Conservation (phyloP, 1,140 invertebrate genomes). For the Metopolophium dirhodum region DNA sequence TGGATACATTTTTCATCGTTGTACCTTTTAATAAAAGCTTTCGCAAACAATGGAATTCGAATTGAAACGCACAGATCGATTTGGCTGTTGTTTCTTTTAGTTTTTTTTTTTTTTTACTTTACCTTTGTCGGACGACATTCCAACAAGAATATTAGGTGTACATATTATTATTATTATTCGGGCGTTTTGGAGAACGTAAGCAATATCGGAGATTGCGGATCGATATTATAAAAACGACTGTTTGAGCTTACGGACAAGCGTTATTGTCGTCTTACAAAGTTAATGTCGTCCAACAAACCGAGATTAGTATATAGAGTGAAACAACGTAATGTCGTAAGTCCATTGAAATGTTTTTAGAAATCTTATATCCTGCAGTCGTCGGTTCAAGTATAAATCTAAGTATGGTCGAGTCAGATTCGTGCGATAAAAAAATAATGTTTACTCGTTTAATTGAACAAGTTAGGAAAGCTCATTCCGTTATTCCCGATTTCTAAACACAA, state of each 20-base stretch:
- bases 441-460: too few relatives aligned
- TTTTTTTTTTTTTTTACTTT: neutral
- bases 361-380: too few relatives aligned
- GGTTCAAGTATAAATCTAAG: too few relatives aligned
- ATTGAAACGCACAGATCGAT: constrained; percentile 47
- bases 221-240: neutral
- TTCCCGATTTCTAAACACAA: too few relatives aligned
- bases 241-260: neutral
- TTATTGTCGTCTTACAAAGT: too few relatives aligned
- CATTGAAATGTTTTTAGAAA: neutral
- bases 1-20: constrained; percentile 43
- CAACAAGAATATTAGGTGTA: neutral
- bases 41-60: constrained; percentile 38
- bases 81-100: neutral
- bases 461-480: too few relatives aligned
- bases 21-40: constrained; percentile 50
- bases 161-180: neutral
- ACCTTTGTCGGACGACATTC: constrained; percentile 1
- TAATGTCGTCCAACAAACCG: neutral
- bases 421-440: too few relatives aligned
- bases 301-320: neutral
- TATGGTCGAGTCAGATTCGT: too few relatives aligned
- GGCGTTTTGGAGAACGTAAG: neutral
- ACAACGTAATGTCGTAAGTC: neutral
- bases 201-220: neutral